phyloP scores from a whole-genome alignment of 2,113 vertebrate genomes.

The Hydrochoerus hydrochaeris region DNA sequence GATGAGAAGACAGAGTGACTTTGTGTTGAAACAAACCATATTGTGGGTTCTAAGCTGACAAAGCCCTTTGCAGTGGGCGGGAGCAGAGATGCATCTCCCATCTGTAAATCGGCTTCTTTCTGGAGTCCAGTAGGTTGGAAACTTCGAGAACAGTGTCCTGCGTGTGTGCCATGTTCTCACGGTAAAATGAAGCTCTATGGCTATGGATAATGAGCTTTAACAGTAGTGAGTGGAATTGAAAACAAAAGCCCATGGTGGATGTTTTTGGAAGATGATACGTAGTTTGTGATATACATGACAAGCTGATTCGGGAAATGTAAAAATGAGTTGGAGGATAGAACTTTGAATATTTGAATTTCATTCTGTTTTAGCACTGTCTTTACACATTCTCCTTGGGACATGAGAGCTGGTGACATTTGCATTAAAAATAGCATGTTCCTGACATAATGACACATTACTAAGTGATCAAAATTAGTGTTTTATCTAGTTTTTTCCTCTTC shows the following conservation, averaged over 20 bases:
- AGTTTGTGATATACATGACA: not conserved
- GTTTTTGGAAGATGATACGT: not conserved
- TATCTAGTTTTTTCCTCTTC: not conserved
- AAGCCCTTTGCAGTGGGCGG: rapidly evolving
- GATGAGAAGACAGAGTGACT: not conserved
- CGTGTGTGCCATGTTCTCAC: rapidly evolving
- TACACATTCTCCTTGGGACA: not conserved
- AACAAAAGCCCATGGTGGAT: not conserved
- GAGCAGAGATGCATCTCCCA: not conserved
- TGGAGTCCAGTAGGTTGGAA: not conserved
- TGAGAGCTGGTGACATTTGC: not conserved
- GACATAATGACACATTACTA: not conserved
- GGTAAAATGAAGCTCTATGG: too few relatives aligned
- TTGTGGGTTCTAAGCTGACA: not conserved
- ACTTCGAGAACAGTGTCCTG: not conserved
- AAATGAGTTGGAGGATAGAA: not conserved
- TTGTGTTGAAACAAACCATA: not conserved
- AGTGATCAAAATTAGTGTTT: not conserved
- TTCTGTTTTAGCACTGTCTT: not conserved
- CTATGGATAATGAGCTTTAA: not conserved
- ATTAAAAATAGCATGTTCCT: not conserved
- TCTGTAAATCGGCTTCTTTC: not conserved
- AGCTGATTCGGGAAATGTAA: not conserved
- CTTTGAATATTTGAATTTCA: not conserved
- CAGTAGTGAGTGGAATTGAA: too few relatives aligned